Evolutionary conservation across 2,113 vertebrate genomes (phyloP).

Genomic region (Nothoprocta perdicaria): DNA sequence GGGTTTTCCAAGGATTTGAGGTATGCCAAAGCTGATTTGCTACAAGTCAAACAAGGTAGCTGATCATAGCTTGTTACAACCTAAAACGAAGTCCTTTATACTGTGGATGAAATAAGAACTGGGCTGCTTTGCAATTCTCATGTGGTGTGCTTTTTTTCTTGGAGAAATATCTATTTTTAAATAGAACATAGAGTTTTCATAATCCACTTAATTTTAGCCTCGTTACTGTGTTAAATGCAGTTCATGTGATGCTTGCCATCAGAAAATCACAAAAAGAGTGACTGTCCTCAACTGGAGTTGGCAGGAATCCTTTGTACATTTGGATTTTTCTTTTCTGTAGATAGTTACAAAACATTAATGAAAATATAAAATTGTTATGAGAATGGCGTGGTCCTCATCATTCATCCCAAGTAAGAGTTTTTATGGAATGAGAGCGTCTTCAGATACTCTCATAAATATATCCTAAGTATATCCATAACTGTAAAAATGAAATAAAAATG

Average conservation of each 20-base stretch:
- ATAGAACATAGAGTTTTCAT: neutral
- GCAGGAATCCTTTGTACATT: neutral
- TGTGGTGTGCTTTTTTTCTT: neutral
- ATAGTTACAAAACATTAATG: neutral
- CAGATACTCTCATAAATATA: neutral
- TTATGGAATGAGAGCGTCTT: neutral
- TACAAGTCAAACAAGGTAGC: slow-evolving; percentile 24
- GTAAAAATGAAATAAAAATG: neutral
- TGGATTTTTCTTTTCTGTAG: neutral
- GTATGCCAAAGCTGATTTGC: slow-evolving; percentile 45
- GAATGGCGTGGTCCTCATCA: neutral
- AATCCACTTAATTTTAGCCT: neutral
- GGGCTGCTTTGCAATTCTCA: neutral
- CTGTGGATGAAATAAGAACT: neutral
- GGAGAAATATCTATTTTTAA: neutral
- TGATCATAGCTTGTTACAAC: slow-evolving; percentile 3
- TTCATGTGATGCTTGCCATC: neutral
- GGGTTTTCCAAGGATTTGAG: slow-evolving; percentile 39
- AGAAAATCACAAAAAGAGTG: neutral
- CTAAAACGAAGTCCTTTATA: neutral
- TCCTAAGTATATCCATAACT: neutral
- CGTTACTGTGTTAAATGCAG: neutral
- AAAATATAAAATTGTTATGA: neutral
- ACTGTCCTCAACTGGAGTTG: neutral
- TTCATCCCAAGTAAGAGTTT: neutral